These are phyloP conservation scores for Catostylus mosaicus DNA, from an alignment of 30 jellyfish, hydroid and myxozoan genomes.

Conservation along the genomic window DNA sequence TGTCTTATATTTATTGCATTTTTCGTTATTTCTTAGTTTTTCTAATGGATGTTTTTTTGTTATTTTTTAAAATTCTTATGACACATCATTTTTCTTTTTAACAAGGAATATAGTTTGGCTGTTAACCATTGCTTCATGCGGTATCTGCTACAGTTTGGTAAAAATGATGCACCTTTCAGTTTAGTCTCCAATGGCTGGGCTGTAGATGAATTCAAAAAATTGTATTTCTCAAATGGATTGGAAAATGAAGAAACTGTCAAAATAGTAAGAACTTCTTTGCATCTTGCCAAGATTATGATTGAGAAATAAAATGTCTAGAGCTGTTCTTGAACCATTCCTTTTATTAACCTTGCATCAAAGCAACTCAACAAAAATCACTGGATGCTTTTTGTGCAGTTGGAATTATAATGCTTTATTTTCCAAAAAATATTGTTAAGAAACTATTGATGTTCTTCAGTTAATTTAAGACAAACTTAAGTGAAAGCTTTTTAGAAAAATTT, in stretches of 20 bases:
- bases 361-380: no score
- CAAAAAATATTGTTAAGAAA: no score
- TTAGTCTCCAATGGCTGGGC: conserved; percentile 13
- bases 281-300: not conserved
- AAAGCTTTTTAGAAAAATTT: no score
- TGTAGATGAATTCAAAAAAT: conserved; percentile 18
- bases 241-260: conserved; percentile 26
- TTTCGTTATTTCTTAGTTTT: not conserved
- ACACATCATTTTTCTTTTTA: no score
- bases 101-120: conserved; percentile 46
- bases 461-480: no score
- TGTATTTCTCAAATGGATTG: conserved; percentile 30
- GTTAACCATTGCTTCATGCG: conserved; percentile 60
- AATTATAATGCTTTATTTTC: no score
- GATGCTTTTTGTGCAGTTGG: no score
- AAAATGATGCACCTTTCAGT: conserved; percentile 39
- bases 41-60: not conserved
- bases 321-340: no score
- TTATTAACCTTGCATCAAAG: no score
- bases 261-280: conserved; percentile 23
- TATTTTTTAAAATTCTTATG: not conserved
- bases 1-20: not conserved
- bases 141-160: conserved; percentile 26
- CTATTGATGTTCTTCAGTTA: no score
- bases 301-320: not conserved